Conservation (phyloP, 92 coral and sea anemone species). For the Porites rus region DNA sequence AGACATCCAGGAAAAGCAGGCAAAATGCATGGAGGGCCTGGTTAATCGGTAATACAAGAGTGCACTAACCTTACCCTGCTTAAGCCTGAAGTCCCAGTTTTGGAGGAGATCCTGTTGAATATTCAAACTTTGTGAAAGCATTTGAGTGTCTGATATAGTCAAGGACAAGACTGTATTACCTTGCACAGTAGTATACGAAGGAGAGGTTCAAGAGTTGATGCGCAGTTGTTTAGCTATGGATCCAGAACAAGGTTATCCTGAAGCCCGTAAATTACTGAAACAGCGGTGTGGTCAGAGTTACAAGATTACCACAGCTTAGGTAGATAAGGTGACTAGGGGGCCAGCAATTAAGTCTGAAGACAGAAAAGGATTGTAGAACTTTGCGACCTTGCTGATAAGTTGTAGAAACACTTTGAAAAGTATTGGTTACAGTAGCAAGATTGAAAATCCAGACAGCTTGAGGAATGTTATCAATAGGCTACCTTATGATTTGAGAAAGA, state of each 20-base stretch:
- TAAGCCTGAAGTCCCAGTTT: background rate
- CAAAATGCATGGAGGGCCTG: too few species aligned
- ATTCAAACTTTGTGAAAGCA: background rate
- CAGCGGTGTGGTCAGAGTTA: too few species aligned
- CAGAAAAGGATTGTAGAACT: background rate
- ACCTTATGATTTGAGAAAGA: background rate
- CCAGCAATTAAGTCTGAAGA: too few species aligned
- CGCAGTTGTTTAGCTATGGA: too few species aligned
- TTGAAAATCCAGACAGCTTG: background rate
- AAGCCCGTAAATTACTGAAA: too few species aligned
- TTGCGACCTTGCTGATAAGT: too few species aligned
- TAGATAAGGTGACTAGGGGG: too few species aligned
- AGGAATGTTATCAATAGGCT: background rate
- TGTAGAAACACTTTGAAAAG: background rate
- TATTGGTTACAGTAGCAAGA: background rate
- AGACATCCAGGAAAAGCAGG: too few species aligned
- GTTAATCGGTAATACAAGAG: background rate
- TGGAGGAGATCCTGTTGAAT: conserved; percentile 1
- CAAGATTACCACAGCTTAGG: too few species aligned
- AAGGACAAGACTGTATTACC: background rate
- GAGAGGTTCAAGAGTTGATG: too few species aligned
- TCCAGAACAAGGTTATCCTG: too few species aligned
- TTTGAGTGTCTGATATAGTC: background rate
- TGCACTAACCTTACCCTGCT: background rate
- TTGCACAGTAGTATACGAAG: too few species aligned